phyloP scores from a whole-genome alignment of 2,888 invertebrate genomes.

The Aphidoletes aphidimyza region DNA sequence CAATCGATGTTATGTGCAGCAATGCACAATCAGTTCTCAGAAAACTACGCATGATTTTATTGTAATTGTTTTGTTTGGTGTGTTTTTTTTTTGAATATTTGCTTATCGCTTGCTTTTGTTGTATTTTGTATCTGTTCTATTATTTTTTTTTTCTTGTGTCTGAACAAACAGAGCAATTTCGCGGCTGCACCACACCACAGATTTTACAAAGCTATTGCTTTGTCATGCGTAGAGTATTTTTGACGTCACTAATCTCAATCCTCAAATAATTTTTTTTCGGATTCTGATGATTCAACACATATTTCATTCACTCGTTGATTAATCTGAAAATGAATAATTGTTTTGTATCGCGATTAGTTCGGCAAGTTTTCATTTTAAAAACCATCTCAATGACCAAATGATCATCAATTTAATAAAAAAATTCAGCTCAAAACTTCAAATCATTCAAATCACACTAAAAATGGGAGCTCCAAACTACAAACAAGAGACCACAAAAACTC shows the following conservation, averaged over 20 bases:
- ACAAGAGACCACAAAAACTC: neutral
- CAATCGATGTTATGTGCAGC: neutral
- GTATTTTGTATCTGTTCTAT: neutral
- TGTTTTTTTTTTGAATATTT: neutral
- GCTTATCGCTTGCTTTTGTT: neutral
- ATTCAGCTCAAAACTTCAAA: neutral
- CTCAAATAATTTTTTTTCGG: neutral
- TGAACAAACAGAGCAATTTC: neutral
- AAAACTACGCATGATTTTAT: neutral
- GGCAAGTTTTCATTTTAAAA: neutral
- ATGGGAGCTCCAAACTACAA: neutral
- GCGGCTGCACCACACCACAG: neutral
- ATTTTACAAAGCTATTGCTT: too few species aligned
- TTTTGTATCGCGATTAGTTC: neutral
- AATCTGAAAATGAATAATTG: conserved; percentile 8
- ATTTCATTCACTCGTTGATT: conserved; percentile 1
- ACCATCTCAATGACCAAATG: neutral
- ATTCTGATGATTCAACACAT: neutral
- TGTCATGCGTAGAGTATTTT: too few species aligned
- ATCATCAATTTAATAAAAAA: neutral
- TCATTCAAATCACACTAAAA: neutral
- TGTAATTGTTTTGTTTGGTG: neutral
- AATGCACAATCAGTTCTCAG: conserved; percentile 17
- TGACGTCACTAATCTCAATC: too few species aligned
- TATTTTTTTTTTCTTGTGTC: neutral